A percentile compares a stretch with the other conserved stretches of the same genome.
These are phyloP conservation scores for Peromyscus maniculatus DNA, from an alignment of 2,113 vertebrate genomes.

Conservation along the genomic window DNA sequence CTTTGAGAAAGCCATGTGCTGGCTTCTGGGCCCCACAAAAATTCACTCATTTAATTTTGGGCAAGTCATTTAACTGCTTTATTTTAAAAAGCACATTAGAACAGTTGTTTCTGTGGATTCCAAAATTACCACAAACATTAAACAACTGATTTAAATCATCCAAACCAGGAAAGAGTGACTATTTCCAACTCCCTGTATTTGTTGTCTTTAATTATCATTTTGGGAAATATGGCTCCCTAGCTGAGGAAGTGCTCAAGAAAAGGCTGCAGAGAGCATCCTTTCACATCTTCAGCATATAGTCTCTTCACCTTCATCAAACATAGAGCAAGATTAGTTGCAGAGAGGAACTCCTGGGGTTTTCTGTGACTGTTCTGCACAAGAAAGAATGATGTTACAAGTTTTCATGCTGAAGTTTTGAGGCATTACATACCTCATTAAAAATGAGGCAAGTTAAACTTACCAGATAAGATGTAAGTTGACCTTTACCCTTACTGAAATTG, in stretches of 20 bases:
- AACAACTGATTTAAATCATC: background rate
- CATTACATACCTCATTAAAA: background rate
- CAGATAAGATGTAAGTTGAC: slow-evolving; percentile 39
- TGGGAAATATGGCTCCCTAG: background rate
- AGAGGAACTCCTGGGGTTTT: background rate
- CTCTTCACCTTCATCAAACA: background rate
- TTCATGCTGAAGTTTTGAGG: slow-evolving; percentile 33
- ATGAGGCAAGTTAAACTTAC: background rate
- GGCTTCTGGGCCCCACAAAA: background rate
- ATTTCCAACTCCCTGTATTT: background rate
- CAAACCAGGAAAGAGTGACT: background rate
- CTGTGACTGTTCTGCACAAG: background rate
- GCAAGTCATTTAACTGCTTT: background rate
- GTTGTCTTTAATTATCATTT: slow-evolving; percentile 19
- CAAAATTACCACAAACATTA: slow-evolving; percentile 14
- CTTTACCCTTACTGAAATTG: background rate
- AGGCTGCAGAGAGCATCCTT: background rate
- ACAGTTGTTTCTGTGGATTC: slow-evolving; percentile 7
- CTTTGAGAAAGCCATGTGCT: background rate
- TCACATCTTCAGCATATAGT: background rate
- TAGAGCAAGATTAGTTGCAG: background rate
- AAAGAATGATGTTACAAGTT: background rate
- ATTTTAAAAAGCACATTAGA: slow-evolving; percentile 51
- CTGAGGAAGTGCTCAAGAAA: background rate
- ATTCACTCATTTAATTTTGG: background rate